Evolutionary conservation across 2,888 invertebrate species (phyloP).

Genomic region (Nephrotoma flavescens): DNA sequence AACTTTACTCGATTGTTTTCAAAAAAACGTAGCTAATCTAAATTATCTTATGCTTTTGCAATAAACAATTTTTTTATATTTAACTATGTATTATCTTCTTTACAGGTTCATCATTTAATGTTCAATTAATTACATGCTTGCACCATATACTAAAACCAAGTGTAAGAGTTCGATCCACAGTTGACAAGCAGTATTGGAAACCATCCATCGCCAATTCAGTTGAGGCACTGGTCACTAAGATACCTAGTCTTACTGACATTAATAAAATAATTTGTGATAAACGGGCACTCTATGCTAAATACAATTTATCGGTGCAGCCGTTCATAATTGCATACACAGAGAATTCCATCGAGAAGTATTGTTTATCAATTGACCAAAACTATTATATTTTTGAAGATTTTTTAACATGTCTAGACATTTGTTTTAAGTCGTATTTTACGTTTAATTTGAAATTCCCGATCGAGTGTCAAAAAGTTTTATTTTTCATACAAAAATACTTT

Average conservation of each 20-base stretch:
- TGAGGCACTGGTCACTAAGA: not conserved
- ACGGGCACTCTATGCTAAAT: not conserved
- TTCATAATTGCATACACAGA: no score
- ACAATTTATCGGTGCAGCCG: not conserved
- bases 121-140: no score
- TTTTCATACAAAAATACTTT: not conserved
- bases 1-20: no score
- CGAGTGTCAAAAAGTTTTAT: not conserved
- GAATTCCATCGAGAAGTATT: no score
- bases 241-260: not conserved
- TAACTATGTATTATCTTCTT: no score
- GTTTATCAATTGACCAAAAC: no score
- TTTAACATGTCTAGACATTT: not conserved
- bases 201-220: not conserved
- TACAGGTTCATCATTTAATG: no score
- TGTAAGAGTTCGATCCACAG: not conserved
- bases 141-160: no score
- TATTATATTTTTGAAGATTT: not conserved
- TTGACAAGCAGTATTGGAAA: not conserved
- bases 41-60: no score
- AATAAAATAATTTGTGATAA: not conserved
- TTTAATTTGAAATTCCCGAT: not conserved
- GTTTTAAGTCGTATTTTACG: not conserved
- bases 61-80: no score
- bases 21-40: no score